Evolutionary conservation across 2,113 vertebrate species (phyloP).

Genomic region (Chaetura pelagica): DNA sequence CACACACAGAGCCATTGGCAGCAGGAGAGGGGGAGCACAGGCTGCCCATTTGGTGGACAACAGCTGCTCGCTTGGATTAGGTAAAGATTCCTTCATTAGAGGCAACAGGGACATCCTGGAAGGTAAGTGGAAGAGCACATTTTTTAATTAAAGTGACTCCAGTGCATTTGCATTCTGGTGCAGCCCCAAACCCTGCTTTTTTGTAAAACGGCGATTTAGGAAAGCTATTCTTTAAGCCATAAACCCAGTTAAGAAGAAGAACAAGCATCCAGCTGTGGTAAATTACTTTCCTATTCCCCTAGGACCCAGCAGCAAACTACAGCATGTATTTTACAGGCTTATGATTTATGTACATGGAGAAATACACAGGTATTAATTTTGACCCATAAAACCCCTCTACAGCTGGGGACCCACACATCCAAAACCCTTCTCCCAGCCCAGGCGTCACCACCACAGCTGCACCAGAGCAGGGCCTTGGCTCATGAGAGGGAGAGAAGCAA

Average conservation of each 20-base stretch:
- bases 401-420: not conserved
- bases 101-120: not conserved
- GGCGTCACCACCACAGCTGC: conserved; percentile 1
- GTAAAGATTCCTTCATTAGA: not conserved
- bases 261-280: conserved; percentile 50
- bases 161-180: not conserved
- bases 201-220: not conserved
- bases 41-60: conserved; percentile 20
- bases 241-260: not conserved
- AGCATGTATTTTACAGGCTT: not conserved
- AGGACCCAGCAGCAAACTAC: conserved; percentile 25
- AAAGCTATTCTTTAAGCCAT: not conserved
- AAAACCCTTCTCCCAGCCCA: not conserved
- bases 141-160: not conserved
- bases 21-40: not conserved
- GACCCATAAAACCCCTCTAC: not conserved
- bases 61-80: not conserved
- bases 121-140: not conserved
- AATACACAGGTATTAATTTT: conserved; percentile 40
- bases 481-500: not conserved
- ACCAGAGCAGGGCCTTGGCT: not conserved
- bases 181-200: not conserved
- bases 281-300: conserved; percentile 22
- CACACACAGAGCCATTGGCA: not conserved
- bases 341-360: conserved; percentile 36